Base-by-base conservation (phyloP, 2,797 vertebrate genomes). In the Falco rusticolus region DNA sequence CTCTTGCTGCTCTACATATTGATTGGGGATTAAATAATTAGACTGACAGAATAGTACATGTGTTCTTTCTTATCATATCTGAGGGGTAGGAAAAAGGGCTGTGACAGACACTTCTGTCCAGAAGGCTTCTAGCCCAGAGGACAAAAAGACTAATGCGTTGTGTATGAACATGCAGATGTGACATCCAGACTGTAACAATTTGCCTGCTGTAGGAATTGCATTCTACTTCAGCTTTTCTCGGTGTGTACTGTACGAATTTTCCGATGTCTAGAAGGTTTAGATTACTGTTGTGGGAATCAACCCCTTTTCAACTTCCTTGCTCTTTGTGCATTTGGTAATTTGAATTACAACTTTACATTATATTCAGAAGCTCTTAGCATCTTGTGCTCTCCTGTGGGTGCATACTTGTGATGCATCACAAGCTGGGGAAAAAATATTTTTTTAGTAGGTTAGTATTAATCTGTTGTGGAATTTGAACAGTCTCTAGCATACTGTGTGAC, bases 341-440 rank as follows among this genome's bases (percentile, higher is more conserved):
- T 92, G 86, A 94, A 89, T 83, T 87, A 78, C 63, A 95, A 84
- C 93, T 96, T 84, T 93, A 51, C 87, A 57, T 94, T 87, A 78
- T 74, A 68, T 80, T 87, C 84, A 83, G 77, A 93, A 90, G 61
- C 72, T 93, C 45, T 75, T 74, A 92, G 57, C 86, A 85, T 86
- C 93, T 72, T 91, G 72, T 95, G 39, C 86, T 83, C 66, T 84
- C 92, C 78, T 90, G 76, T 93, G 90, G 75, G 74, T 96, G 78
- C 48, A 33, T 81, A 77, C 83, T 95, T 97, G 82, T 90, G 92
- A 93, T 94, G 71, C 91, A 97, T 97, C 41, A 37, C 71, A 96
- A 82, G 29, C 96, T 95, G 71, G 78, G 59, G 69, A 66, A 60
- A 96, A 95, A 17, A 16, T 16, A 7, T 18, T 43, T 34, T 88